Base-by-base conservation (phyloP, 2,113 vertebrate genomes). In the Perca fluviatilis region DNA sequence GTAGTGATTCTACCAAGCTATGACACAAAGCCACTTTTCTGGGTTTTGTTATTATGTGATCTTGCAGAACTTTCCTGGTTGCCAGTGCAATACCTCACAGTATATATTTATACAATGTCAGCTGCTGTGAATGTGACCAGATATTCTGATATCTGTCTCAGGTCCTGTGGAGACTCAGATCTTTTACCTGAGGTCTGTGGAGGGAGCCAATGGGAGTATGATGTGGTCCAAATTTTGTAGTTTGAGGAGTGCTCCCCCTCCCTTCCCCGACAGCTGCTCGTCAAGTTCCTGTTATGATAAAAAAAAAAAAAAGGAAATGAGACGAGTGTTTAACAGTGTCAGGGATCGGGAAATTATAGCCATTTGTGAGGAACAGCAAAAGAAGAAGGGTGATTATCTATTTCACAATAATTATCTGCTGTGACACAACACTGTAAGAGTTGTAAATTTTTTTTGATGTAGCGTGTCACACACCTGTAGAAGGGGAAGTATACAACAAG, bases 151-250 rank as follows among this genome's bases (percentile, higher is more conserved):
- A 69, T 67, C 25, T 63, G 72, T 87, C 84, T 87, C 83, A 78
- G 84, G 83, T 88, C 74, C 82, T 80, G 78, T 77, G 71, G 85
- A 88, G 79, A 83, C 69, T 82, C 76, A 69, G 56, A 60, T 68
- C 8, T 84, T 70, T 78, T 68, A 57, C 54, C 66, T 70, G 56
- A 84, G 78, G 49, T 84, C 67, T 70, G 62, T 53, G 54, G 73
- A 79, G 80, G 66, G 71, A 86, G 74, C 63, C 64, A 67, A 70
- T 81, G 50, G 75, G 67, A 74, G 83, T 69, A 77, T 6, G 77
- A 85, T 88, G 85, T 83, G 91, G 87, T 93, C 93, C 92, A 93
- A 93, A 84, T 74, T 43, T 78, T 82, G 56, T 78, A 72, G 83
- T 84, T 75, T 81, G 33, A 67, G 67, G 79, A 77, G 65, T 43